Evolutionary conservation across 2,797 vertebrate genomes (phyloP).

Genomic region (Phataginus tetradactyla): DNA sequence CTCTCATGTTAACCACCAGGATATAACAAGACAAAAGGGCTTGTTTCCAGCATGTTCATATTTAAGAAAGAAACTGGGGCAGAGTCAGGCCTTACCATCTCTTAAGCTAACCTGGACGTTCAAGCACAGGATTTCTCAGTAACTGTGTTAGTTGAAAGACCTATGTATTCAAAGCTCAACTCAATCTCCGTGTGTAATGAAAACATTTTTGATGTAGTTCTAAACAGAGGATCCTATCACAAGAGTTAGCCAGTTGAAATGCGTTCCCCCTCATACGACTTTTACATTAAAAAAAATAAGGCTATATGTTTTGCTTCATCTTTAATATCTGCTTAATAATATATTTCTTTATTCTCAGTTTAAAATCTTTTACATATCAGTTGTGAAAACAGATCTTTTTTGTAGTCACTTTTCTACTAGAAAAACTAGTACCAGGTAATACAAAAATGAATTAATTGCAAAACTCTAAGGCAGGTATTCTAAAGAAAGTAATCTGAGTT

Average conservation of each 20-base stretch:
- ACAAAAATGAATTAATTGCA: not conserved
- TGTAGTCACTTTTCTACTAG: not conserved
- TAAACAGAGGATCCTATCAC: not conserved
- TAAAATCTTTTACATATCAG: not conserved
- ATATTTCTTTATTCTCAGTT: not conserved
- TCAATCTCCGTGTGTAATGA: not conserved
- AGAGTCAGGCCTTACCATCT: not conserved
- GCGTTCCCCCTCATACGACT: not conserved
- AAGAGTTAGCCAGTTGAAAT: not conserved
- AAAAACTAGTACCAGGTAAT: not conserved
- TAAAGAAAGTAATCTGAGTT: conserved; percentile 1
- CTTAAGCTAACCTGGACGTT: not conserved
- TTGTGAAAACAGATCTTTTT: not conserved
- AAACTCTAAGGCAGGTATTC: not conserved
- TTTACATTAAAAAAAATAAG: not conserved
- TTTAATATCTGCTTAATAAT: not conserved
- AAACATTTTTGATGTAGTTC: not conserved
- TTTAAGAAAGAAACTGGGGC: not conserved
- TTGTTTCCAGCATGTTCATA: not conserved
- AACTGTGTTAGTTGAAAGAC: not conserved
- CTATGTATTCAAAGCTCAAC: not conserved
- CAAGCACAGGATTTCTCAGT: not conserved
- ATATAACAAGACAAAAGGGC: not conserved
- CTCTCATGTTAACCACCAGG: not conserved
- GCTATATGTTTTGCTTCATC: not conserved